phyloP scores from a whole-genome alignment of 2,888 invertebrate genomes.

The Plebejus anna region DNA sequence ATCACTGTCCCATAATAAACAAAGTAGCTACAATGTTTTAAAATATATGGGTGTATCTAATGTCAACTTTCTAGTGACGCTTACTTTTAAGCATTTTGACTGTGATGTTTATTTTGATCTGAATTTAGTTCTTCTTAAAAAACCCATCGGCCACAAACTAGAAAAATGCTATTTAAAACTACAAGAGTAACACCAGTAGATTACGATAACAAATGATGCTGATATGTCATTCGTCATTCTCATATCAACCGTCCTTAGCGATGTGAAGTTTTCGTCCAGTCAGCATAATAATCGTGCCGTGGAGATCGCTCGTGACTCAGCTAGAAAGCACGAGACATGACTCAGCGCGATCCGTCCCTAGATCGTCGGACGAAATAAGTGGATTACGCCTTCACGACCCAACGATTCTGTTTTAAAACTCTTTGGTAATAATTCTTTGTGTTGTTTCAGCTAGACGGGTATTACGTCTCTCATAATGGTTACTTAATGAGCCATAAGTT shows the following conservation, averaged over 20 bases:
- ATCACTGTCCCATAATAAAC: not conserved
- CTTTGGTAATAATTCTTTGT: constrained; percentile 52
- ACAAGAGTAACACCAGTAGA: not conserved
- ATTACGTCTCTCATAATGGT: constrained; percentile 27
- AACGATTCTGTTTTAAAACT: constrained; percentile 63
- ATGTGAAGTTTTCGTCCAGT: constrained; percentile 42
- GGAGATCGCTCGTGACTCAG: constrained; percentile 60
- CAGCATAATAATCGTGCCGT: constrained; percentile 41
- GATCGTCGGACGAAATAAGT: constrained; percentile 70
- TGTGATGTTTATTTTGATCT: not conserved
- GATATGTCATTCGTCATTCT: constrained; percentile 47
- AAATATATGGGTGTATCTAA: not conserved
- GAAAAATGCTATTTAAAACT: not conserved
- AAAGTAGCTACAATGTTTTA: not conserved
- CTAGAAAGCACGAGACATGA: constrained; percentile 59
- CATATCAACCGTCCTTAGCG: constrained; percentile 66
- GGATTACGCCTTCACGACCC: constrained; percentile 68
- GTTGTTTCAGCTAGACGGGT: constrained; percentile 26
- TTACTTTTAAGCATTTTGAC: not conserved
- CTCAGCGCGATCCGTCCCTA: constrained; percentile 56
- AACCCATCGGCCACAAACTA: not conserved
- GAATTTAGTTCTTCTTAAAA: not conserved
- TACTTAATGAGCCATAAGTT: constrained; percentile 28
- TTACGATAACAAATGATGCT: not conserved
- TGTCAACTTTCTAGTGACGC: not conserved